A percentile compares a stretch with the other conserved stretches of the same genome.
phyloP scores from a whole-genome alignment of 2,888 invertebrate species.

The Euzetes globulus region DNA sequence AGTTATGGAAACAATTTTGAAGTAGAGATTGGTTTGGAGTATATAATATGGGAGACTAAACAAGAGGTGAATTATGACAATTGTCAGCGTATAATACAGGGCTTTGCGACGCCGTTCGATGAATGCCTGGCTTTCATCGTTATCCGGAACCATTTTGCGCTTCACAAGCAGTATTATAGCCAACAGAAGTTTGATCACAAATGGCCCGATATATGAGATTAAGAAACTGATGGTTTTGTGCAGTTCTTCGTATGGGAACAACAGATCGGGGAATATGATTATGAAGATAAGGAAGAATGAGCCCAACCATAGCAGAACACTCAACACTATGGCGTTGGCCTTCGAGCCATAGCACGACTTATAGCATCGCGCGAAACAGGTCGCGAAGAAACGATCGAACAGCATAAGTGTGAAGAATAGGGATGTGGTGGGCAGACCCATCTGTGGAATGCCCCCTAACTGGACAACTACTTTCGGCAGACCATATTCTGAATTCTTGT shows the following conservation, averaged over 20 bases:
- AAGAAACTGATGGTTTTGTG: constrained; percentile 20
- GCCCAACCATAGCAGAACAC: constrained; percentile 27
- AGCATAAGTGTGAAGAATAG: constrained; percentile 29
- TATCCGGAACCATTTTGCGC: constrained; percentile 33
- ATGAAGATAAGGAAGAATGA: constrained; percentile 32
- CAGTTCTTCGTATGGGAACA: constrained; percentile 29
- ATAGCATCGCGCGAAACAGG: constrained; percentile 32
- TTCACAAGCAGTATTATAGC: constrained; percentile 28
- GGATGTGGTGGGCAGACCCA: constrained; percentile 33
- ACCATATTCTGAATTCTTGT: constrained; percentile 2
- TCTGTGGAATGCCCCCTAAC: constrained; percentile 10
- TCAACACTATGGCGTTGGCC: constrained; percentile 18
- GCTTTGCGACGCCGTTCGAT: constrained; percentile 32
- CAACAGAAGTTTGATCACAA: constrained; percentile 31
- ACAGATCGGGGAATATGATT: constrained; percentile 25
- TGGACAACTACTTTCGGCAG: constrained; percentile 26
- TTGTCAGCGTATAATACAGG: constrained; percentile 32
- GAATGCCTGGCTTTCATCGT: constrained; percentile 30
- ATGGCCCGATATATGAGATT: constrained; percentile 32
- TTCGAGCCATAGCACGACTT: constrained; percentile 29
- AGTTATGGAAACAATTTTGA: constrained; percentile 11
- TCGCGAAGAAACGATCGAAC: constrained; percentile 35
- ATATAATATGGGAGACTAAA: constrained; percentile 33
- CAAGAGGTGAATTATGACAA: constrained; percentile 28
- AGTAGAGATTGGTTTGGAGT: constrained; percentile 27